Evolutionary conservation across 1,140 invertebrate genomes (phyloP).

Genomic region (Cotesia typhae): DNA sequence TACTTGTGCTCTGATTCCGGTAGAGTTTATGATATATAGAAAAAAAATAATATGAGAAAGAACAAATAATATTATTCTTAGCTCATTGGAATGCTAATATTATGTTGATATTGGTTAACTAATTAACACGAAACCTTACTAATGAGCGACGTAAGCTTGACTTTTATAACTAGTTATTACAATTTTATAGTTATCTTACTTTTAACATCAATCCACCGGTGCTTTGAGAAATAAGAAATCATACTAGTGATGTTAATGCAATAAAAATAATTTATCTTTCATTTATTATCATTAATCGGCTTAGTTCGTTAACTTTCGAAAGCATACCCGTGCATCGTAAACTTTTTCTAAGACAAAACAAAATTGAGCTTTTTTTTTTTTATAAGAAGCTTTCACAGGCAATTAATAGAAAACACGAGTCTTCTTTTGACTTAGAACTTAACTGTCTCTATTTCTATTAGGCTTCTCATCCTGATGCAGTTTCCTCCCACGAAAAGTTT

Average conservation of each 20-base stretch:
- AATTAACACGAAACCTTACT: slow-evolving; percentile 22
- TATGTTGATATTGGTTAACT: slow-evolving; percentile 29
- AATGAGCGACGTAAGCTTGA: slow-evolving; percentile 18
- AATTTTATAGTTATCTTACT: slow-evolving; percentile 32
- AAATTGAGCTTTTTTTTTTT: background rate
- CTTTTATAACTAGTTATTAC: slow-evolving; percentile 29
- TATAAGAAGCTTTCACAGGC: slow-evolving; percentile 46
- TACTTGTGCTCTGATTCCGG: slow-evolving; percentile 3
- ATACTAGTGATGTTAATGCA: slow-evolving; percentile 15
- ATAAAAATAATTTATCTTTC: background rate
- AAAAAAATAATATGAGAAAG: background rate
- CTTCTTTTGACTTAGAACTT: slow-evolving; percentile 25
- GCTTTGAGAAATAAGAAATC: slow-evolving; percentile 35
- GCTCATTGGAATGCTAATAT: slow-evolving; percentile 11
- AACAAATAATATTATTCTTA: background rate
- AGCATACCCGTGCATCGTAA: background rate
- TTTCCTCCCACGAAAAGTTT: slow-evolving; percentile 51
- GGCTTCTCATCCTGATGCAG: slow-evolving; percentile 36
- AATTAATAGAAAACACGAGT: slow-evolving; percentile 52
- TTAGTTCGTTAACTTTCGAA: background rate
- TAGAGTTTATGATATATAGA: background rate
- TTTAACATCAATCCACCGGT: slow-evolving; percentile 45
- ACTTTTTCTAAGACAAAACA: background rate
- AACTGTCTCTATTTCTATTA: slow-evolving; percentile 32
- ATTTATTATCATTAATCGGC: background rate